Percentiles rank a stretch among this genome's conserved stretches.
phyloP scores from a whole-genome alignment of 2,888 invertebrate species.

The Chorisops tibialis region DNA sequence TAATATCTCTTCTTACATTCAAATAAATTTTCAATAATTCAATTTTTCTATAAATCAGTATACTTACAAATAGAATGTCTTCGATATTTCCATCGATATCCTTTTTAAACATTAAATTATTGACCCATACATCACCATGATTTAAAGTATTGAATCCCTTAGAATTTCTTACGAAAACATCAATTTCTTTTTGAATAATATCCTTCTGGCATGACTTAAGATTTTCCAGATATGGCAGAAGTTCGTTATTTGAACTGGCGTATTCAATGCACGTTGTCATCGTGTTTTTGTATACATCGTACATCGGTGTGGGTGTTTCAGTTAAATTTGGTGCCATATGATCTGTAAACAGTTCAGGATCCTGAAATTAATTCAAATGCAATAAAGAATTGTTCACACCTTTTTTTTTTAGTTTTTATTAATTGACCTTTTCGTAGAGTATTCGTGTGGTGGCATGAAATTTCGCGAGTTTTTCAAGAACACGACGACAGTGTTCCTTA shows the following conservation, averaged over 20 bases:
- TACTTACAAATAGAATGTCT: conserved; percentile 47
- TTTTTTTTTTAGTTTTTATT: too few species aligned
- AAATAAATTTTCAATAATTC: background rate
- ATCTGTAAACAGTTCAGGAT: conserved; percentile 40
- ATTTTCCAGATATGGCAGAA: conserved; percentile 38
- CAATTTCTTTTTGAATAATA: conserved; percentile 40
- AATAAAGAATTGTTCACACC: background rate
- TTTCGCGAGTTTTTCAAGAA: conserved; percentile 54
- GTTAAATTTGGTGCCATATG: conserved; percentile 40
- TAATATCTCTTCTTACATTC: background rate
- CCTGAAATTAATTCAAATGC: conserved; percentile 24
- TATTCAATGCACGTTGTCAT: conserved; percentile 40
- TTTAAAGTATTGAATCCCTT: conserved; percentile 51
- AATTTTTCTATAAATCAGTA: too few species aligned
- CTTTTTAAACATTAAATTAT: conserved; percentile 54
- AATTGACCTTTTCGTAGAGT: conserved; percentile 53
- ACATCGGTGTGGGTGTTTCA: conserved; percentile 39
- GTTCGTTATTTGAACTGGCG: conserved; percentile 34
- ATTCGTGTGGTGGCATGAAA: conserved; percentile 57
- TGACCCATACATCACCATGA: conserved; percentile 55
- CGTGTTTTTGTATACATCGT: conserved; percentile 39
- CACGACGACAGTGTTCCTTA: conserved; percentile 51
- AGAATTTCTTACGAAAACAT: conserved; percentile 39
- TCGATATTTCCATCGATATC: conserved; percentile 41
- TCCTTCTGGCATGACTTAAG: conserved; percentile 37